Evolutionary conservation across 35 echinoderm and acorn worm species (phyloP).

Genomic region (Lytechinus pictus): DNA sequence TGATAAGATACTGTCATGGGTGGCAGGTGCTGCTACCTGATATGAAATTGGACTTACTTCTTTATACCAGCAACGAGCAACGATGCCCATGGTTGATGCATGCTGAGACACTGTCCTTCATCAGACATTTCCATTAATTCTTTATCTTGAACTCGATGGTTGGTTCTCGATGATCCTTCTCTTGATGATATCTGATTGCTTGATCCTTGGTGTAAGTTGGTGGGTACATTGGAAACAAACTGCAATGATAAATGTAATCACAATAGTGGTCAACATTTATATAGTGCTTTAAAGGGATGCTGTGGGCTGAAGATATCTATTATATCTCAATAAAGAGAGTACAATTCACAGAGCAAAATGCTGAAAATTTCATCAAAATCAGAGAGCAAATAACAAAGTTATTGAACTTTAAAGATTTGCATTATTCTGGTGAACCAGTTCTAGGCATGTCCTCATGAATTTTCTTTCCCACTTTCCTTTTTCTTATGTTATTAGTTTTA

Average conservation of each 20-base stretch:
- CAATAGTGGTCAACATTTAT: too few species aligned
- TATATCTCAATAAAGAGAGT: too few species aligned
- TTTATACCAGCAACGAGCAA: conserved; percentile 84
- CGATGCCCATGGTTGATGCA: conserved; percentile 99
- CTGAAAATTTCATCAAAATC: too few species aligned
- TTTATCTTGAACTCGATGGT: conserved; percentile 79
- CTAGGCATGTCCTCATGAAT: too few species aligned
- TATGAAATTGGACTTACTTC: conserved; percentile 55
- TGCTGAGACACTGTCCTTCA: conserved; percentile 85
- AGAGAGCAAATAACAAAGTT: too few species aligned
- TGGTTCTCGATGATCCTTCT: neutral
- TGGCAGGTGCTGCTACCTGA: too few species aligned
- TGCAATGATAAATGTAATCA: neutral
- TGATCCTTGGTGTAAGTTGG: neutral
- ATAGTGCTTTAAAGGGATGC: too few species aligned
- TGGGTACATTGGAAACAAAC: conserved; percentile 21
- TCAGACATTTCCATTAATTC: conserved; percentile 93
- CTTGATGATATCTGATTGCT: neutral
- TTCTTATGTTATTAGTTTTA: neutral
- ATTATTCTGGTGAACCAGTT: too few species aligned
- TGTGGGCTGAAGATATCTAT: too few species aligned
- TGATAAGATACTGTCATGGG: conserved; percentile 67
- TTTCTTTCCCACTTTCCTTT: neutral
- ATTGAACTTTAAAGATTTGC: too few species aligned
- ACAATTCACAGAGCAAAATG: too few species aligned